Base-by-base conservation (phyloP, 2,888 invertebrate species). In the Drosophila anceps region DNA sequence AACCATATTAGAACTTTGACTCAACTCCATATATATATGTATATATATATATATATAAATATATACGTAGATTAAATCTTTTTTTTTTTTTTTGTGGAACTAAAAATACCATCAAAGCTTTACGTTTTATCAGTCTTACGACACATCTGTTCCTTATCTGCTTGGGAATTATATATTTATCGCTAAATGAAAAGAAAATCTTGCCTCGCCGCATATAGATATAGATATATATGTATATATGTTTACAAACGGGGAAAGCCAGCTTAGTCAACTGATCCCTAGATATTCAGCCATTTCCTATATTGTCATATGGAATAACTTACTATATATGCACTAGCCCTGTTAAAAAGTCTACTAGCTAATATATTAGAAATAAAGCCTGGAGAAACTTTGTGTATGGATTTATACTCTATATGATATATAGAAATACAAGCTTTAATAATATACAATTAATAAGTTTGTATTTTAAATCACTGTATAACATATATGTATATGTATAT, bases 1-100 rank as follows among this genome's bases (percentile, higher is more conserved):
- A 75, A 79, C 71, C 76, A 75, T 54, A 60, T 75, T 68, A 65
- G 37, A 29, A 67, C 48, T 60, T 51, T 57, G 57, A 59, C 51
- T 66, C 24, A 24, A 27, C 24, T 54, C n/a, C 20, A 57, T 15
- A 27, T 35, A 18, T 27, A 12, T 18, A 50, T n/a, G 12, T 10
- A 24, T 18, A 44, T 8, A 15, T 15, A 27, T 4, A 13, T n/a
- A 59, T 39, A 48, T 54, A 20, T 27, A 29, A 29, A 20, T 57
- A 63, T 70, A 48, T 59, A 29, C 29, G 48, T 48, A 20, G 35
- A 53, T 35, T 13, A 67, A 62, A 48, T 60, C 41, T 53, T 43
- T 31, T 51, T 13, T 18, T 13, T 35, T 54, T 9, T 41, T 43
- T 20, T 55, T 46, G 8, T 18, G 15, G 20, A 20, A 50, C 27